A percentile compares a stretch with the other conserved stretches of the same genome.
These are phyloP conservation scores for Schizopygopsis pylzovi DNA, from an alignment of 2,797 vertebrate species.

Conservation along the genomic window DNA sequence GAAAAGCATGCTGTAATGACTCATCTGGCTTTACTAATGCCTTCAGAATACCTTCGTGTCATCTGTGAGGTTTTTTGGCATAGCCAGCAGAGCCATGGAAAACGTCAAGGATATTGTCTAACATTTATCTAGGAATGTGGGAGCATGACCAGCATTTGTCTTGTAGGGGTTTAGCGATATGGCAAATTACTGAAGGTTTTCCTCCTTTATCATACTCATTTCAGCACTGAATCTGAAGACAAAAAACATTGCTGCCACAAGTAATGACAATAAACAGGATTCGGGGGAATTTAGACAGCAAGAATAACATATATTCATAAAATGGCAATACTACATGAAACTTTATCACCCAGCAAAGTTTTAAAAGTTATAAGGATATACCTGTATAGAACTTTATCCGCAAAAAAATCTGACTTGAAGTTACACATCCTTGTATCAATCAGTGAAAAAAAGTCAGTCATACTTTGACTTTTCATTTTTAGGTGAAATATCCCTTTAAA, in stretches of 20 bases:
- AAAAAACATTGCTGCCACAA: slow-evolving; percentile 14
- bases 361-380: background rate
- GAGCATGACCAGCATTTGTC: slow-evolving; percentile 32
- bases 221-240: slow-evolving; percentile 20
- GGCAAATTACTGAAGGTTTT: slow-evolving; percentile 49
- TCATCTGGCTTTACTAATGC: background rate
- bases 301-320: background rate
- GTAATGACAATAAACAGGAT: slow-evolving; percentile 16
- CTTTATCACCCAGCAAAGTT: background rate
- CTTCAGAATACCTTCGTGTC: background rate
- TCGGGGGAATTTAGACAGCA: background rate
- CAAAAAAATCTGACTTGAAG: background rate
- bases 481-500: background rate
- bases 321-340: background rate
- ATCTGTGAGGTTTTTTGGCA: slow-evolving; percentile 15
- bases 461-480: background rate
- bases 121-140: slow-evolving; percentile 40
- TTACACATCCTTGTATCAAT: background rate
- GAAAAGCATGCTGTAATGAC: background rate
- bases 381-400: background rate
- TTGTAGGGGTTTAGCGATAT: slow-evolving; percentile 27
- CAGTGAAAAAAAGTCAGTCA: background rate
- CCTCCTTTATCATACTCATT: slow-evolving; percentile 28
- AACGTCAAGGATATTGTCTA: slow-evolving; percentile 26
- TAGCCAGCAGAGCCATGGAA: slow-evolving; percentile 22